phyloP scores from a whole-genome alignment of 2,113 vertebrate species.

The Grus americana region DNA sequence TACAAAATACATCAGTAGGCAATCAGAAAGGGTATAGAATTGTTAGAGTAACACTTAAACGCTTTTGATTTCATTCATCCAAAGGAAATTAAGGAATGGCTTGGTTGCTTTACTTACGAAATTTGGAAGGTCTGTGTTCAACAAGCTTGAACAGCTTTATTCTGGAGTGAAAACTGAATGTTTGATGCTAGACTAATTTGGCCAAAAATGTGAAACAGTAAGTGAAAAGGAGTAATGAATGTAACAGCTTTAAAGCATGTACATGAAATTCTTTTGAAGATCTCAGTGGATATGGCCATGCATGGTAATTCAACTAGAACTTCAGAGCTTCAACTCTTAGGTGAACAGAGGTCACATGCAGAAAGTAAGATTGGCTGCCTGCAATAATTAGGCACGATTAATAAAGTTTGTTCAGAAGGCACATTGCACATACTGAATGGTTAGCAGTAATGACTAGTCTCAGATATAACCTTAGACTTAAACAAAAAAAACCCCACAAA shows the following conservation, averaged over 20 bases:
- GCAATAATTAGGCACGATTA: background rate
- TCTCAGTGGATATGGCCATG: background rate
- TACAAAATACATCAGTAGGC: background rate
- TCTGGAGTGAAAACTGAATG: background rate
- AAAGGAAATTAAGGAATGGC: background rate
- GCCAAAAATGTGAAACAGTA: background rate
- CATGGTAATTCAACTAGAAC: background rate
- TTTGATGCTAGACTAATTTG: background rate
- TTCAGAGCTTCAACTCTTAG: background rate
- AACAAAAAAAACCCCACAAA: background rate
- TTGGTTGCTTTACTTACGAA: background rate
- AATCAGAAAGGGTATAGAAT: background rate
- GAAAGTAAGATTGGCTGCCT: background rate
- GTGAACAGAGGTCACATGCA: background rate
- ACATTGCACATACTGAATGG: background rate
- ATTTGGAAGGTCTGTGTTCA: background rate
- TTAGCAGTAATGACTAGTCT: background rate
- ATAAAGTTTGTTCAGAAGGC: background rate
- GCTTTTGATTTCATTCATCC: background rate
- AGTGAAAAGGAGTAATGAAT: slow-evolving; percentile 14
- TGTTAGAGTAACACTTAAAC: background rate
- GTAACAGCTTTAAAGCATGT: background rate
- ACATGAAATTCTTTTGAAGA: background rate
- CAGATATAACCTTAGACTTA: background rate
- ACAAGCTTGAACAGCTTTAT: background rate